Conservation (phyloP, 1,140 invertebrate genomes). For the Lerema accius region DNA sequence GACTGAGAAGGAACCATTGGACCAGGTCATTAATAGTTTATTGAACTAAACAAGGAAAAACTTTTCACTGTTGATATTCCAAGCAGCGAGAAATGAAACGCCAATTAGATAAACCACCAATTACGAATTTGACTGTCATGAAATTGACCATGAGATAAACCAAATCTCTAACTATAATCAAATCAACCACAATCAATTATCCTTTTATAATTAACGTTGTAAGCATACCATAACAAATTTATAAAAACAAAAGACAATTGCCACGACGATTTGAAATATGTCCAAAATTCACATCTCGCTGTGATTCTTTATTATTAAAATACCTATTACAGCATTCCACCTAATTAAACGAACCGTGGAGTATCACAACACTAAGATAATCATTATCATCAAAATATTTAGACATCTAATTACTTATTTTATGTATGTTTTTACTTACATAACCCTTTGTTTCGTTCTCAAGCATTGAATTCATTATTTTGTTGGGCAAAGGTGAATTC, state of each 20-base stretch:
- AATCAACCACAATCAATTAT: no score
- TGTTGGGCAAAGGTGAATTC: not conserved
- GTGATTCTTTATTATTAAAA: conserved; percentile 12
- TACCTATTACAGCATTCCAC: not conserved
- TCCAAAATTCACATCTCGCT: not conserved
- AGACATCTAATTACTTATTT: conserved; percentile 7
- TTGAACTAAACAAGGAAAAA: no score
- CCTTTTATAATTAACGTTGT: no score
- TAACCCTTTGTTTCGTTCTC: conserved; percentile 11
- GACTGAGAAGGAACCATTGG: no score
- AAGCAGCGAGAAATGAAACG: no score
- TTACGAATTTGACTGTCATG: no score
- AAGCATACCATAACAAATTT: no score
- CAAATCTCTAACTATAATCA: no score
- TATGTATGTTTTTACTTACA: conserved; percentile 16
- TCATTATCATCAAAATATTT: conserved; percentile 12
- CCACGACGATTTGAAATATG: not conserved
- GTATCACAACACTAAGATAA: conserved; percentile 7
- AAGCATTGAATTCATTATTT: conserved; percentile 7
- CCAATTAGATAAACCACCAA: no score
- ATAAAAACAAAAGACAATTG: conserved; percentile 6
- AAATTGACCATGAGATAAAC: no score
- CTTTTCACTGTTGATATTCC: no score
- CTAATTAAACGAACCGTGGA: conserved; percentile 16
- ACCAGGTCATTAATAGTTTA: no score